These are phyloP conservation scores for Chaitophorus viminalis DNA, from an alignment of 2,888 invertebrate genomes.

Conservation along the genomic window DNA sequence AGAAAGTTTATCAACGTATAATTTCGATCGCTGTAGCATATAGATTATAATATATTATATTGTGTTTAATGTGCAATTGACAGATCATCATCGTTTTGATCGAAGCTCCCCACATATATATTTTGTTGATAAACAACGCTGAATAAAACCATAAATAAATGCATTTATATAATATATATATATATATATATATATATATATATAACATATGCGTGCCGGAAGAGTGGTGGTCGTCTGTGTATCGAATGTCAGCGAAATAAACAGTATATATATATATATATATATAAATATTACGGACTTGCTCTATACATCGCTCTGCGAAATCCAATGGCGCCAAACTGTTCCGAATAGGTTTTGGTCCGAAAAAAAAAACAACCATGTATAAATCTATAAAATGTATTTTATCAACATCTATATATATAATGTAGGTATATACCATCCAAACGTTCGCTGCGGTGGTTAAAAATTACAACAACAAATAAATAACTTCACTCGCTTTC, in stretches of 20 bases:
- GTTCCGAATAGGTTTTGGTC: neutral
- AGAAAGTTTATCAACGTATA: neutral
- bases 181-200: neutral
- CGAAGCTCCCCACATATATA: neutral
- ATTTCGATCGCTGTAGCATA: neutral
- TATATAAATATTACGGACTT: conserved; percentile 28
- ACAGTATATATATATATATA: conserved; percentile 24
- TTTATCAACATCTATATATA: too few species aligned
- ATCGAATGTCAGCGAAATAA: conserved; percentile 14
- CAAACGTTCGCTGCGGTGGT: neutral
- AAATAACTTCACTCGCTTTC: conserved; percentile 5
- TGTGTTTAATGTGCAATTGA: conserved; percentile 47
- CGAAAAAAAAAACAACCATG: conserved; percentile 4
- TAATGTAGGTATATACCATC: neutral
- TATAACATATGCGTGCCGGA: too few species aligned
- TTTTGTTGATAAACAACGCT: neutral
- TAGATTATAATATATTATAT: neutral
- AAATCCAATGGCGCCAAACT: conserved; percentile 45
- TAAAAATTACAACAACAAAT: conserved; percentile 14
- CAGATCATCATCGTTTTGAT: conserved; percentile 31
- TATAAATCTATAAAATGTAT: neutral
- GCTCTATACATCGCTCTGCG: neutral
- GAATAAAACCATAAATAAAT: neutral
- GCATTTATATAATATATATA: neutral
- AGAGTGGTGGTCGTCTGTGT: neutral